Base-by-base conservation (phyloP, 2,888 invertebrate genomes). In the Oxytorus armatus region DNA sequence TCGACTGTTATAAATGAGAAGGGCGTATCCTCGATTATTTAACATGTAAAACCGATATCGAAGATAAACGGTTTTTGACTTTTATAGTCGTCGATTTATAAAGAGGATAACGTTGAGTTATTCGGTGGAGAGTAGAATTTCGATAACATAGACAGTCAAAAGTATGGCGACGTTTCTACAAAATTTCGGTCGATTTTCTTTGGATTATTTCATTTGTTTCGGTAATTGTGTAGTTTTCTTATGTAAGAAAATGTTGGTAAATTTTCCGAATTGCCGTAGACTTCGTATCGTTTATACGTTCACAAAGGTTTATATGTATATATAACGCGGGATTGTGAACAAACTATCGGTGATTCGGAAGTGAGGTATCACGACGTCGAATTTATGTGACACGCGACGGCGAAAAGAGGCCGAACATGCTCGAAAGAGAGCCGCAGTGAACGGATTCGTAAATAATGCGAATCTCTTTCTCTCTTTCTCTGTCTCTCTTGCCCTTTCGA, bases 391-490 rank as follows among this genome's bases (percentile, higher is more conserved):
- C 47, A 57, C 57, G 33, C n/a, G n/a, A n/a, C n/a, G 42, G 21
- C 33, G 74, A 25, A 57, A 66, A 75, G 21, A 39, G 53, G 53
- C 68, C 25, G 59, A 29, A 42, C 8, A 44, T 49, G 36, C 33
- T 57, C 59, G 39, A 51, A 63, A 63, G 42, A 73, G 53, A 8
- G 36, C 25, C 68, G 68, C 53, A 68, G 49, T 29, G 29, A 68
- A 68, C 63, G 68, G 51, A 59, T 66, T 57, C 59, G 49, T 75
- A 68, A 75, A 68, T 75, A 75, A 75, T 75, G 57, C 51, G 47
- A 53, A 39, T 66, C 47, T 14, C 47, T 16, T 29, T 59, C 36
- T 47, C 68, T 36, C 18, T n/a, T 11, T 25, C 53, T 23, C 53
- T 75, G n/a, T n/a, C 39, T 59, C 36, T 47, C 68, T 36, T 18